Conservation (phyloP, 1,140 invertebrate species). For the Hycleus cichorii region DNA sequence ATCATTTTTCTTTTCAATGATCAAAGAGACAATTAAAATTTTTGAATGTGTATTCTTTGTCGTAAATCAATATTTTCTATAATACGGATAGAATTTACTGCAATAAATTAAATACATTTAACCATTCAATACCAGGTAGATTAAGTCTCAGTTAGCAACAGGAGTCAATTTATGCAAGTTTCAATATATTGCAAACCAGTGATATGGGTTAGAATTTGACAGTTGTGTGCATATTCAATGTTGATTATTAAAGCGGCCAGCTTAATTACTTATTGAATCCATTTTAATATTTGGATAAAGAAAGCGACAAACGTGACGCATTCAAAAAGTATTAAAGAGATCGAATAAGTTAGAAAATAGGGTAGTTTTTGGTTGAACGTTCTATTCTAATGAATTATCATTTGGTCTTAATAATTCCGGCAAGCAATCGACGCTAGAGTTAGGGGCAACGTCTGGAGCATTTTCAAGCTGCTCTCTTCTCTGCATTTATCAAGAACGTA, state of each 20-base stretch:
- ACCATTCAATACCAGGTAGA: conserved; percentile 1
- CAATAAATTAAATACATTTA: too few relatives aligned
- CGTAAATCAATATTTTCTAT: too few relatives aligned
- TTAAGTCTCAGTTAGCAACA: neutral
- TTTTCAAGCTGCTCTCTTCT: conserved; percentile 26
- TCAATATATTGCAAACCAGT: conserved; percentile 9
- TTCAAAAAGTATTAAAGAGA: neutral
- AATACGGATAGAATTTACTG: too few relatives aligned
- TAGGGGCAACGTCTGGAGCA: conserved; percentile 19
- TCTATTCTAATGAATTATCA: conserved; percentile 31
- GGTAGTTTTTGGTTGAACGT: conserved; percentile 4
- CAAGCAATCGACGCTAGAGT: conserved; percentile 13
- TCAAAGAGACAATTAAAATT: too few relatives aligned
- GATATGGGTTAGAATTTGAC: conserved; percentile 1
- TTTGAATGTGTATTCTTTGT: too few relatives aligned
- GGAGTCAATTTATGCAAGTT: conserved; percentile 5
- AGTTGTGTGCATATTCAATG: conserved; percentile 20
- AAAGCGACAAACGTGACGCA: conserved; percentile 23
- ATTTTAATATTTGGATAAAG: conserved; percentile 11
- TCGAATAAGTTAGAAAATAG: neutral
- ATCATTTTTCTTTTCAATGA: too few relatives aligned
- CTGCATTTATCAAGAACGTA: conserved; percentile 40
- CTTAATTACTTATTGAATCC: conserved; percentile 18
- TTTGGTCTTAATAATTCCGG: conserved; percentile 31
- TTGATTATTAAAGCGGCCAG: conserved; percentile 20